Base-by-base conservation (phyloP, 2,113 vertebrate genomes). In the Aplodontia rufa region DNA sequence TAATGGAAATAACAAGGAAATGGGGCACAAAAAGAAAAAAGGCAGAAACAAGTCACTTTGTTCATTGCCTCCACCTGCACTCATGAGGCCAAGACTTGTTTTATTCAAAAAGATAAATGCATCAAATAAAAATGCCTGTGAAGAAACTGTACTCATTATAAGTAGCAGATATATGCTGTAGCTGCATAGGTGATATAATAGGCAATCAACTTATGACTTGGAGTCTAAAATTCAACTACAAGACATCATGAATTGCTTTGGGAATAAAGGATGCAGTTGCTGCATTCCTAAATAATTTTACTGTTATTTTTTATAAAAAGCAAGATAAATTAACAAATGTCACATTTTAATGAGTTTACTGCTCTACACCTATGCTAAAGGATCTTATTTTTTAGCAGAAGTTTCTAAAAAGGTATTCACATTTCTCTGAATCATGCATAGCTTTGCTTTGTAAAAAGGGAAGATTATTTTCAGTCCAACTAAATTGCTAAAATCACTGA, bases 271-370 rank as follows among this genome's bases (percentile, higher is more conserved):
- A 90, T 88, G 66, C 1, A 75, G 35, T 93, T 85, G 58, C 55
- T 30, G 55, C 58, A 37, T 64, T 94, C 40, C 68, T 92, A 80
- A 90, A 55, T 75, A 80, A 91, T 78, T 91, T 90, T 89, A 91
- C 51, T 92, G 66, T 94, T 78, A 93, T 82, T 94, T 85, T 78
- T 79, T 80, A 93, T 92, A 55, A 78, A 85, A 62, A 87, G 69
- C 68, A 95, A 90, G 74, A 91, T 40, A 78, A 86, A 81, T 87
- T 89, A 94, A 74, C 10, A 14, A 91, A 89, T 80, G 84, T 30
- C 35, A 90, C 30, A 75, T 90, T 88, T 94, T 93, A 95, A 91
- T 92, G 58, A 93, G 58, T 71, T 78, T 85, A 79, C 58, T 88
- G 83, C 58, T 62, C 82, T 37, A 95, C 91, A 66, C 47, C 45